Base-by-base conservation (phyloP, 2,888 invertebrate genomes). In the Nomada hirtipes region DNA sequence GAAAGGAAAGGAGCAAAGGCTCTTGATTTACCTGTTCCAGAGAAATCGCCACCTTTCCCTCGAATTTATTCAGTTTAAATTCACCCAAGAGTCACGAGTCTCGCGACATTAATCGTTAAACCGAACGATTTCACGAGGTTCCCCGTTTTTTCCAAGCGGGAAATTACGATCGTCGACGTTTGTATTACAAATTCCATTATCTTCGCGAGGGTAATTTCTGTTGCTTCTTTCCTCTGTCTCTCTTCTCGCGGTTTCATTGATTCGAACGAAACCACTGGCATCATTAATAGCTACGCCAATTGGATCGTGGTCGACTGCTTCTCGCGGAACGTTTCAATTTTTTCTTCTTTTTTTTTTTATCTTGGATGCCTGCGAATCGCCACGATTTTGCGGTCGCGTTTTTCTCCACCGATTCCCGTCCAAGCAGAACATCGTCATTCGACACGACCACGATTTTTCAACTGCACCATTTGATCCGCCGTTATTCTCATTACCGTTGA, bases 331-430 rank as follows among this genome's bases (percentile, higher is more conserved):
- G 53, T 47, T 79, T 73, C 70, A 50, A 76, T 85, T 36, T 7
- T 36, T 0, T 36, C 36, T 36, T 36, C 36, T 7, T 36, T 4
- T 36, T 36, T 36, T 36, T 36, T 36, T 36, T 36, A 79, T 83
- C 72, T 88, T 88, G 53, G 70, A 71, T 57, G 50, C 44, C 64
- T 68, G 53, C 65, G 44, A 67, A 82, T 71, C 60, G 42, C 55
- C 29, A 59, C 29, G 59, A 80, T 29, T 36, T 57, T 79, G 88
- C 78, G 87, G 88, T 83, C 59, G 4, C 11, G 26, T 29, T 68
- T 55, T 71, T 82, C 80, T 64, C 73, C 76, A 44, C 63, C 73
- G 53, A 13, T 70, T 61, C 52, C 47, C 63, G 15, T 11, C 67
- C 59, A 15, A 75, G 23, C 82, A 29, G 63, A 29, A 77, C 73